Base-by-base conservation (phyloP, 2,888 invertebrate species). In the Latrodectus hesperus region DNA sequence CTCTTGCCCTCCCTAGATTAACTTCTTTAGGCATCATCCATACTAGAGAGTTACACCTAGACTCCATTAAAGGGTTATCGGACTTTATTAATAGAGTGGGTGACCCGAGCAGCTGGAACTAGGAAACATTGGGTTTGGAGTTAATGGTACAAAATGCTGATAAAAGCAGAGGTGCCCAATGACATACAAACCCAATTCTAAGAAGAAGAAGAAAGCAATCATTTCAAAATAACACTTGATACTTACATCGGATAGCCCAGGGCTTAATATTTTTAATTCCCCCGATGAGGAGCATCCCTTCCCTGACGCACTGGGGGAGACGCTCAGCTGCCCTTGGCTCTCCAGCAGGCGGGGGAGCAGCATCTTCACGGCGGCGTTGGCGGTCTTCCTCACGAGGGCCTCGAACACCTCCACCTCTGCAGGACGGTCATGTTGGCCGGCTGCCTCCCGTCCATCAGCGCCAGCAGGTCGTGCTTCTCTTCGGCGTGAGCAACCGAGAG, bases 221-320 rank as follows among this genome's bases (percentile, higher is more conserved):
- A 38, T 38, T 38, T 38, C 38, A 3, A 38, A 38, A 22, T 1
- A 22, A 38, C 38, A 64, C 9, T 76, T 10, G 6, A 38, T 72
- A 88, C 88, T 84, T 88, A 88, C 88, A 84, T 72, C 80, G 67
- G 10, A 88, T 70, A 38, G 88, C 88, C 88, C 88, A 88, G 9
- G 80, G 71, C 52, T 77, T 84, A 6, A 88, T 67, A 12, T 26
- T 78, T 60, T 81, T 88, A 6, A 88, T 9, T 4, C 80, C 88
- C 1, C 51, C 5, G 5, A 88, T 68, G 0, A 88, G 22, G 10
- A 73, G 72, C 88, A 84, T 81, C 0, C 26, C 51, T 14, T 84
- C 71, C 51, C 81, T 72, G 77, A 88, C 84, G 8, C 88, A 88
- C 22, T 71, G 52, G 16, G 71, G 0, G 84, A 78, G 12, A 89